phyloP scores from a whole-genome alignment of 2,797 vertebrate species.

The Falco columbarius region DNA sequence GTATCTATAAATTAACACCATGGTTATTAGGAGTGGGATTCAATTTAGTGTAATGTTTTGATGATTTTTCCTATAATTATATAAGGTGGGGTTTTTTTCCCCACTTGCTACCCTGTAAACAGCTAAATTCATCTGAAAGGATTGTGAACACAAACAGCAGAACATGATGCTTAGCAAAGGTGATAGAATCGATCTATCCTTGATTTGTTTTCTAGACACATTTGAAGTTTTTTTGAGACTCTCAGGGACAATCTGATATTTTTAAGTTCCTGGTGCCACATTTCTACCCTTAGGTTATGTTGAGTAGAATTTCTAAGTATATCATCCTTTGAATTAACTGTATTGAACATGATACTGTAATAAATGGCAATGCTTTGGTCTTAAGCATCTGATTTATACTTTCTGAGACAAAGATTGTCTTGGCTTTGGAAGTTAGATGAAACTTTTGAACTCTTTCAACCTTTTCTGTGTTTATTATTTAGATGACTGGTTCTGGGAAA shows the following conservation, averaged over 20 bases:
- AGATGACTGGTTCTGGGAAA: not conserved
- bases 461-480: not conserved
- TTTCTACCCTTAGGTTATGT: not conserved
- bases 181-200: not conserved
- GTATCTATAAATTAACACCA: not conserved
- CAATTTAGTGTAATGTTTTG: slow-evolving; percentile 11
- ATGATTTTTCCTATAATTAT: slow-evolving; percentile 8
- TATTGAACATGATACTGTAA: not conserved
- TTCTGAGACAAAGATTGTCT: not conserved
- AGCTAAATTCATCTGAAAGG: not conserved
- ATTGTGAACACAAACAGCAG: not conserved
- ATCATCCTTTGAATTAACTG: not conserved
- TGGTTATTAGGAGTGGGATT: not conserved
- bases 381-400: not conserved
- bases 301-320: not conserved
- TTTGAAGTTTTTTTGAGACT: not conserved
- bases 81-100: not conserved
- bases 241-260: not conserved
- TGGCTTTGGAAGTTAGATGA: not conserved
- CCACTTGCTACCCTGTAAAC: not conserved
- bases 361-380: not conserved
- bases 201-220: slow-evolving; percentile 33
- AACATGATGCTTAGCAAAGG: slow-evolving; percentile 30
- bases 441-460: not conserved
- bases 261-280: not conserved